phyloP scores from a whole-genome alignment of 2,797 vertebrate species.

The Sebastolobus altivelis region DNA sequence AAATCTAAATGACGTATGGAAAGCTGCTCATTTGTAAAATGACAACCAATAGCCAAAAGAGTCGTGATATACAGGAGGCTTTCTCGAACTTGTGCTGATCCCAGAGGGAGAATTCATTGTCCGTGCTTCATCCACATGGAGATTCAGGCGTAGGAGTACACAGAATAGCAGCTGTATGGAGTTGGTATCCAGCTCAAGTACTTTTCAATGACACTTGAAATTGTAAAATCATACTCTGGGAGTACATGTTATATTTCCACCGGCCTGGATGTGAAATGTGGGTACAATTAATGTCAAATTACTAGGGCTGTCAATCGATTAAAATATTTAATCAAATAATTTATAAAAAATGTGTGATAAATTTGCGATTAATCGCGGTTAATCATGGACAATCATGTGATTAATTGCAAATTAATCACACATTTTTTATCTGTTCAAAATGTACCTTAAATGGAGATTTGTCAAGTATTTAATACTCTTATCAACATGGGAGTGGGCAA shows the following conservation, averaged over 20 bases:
- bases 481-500: too few relatives aligned
- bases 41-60: constrained; percentile 9
- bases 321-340: too few relatives aligned
- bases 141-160: constrained; percentile 49
- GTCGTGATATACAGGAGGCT: constrained; percentile 28
- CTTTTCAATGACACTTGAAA: constrained; percentile 54
- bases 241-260: constrained; percentile 32
- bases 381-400: too few relatives aligned
- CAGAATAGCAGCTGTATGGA: constrained; percentile 55
- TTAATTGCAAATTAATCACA: too few relatives aligned
- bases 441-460: too few relatives aligned
- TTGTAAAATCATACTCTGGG: constrained; percentile 47
- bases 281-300: constrained; percentile 5
- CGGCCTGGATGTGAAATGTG: constrained; percentile 28
- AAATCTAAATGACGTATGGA: neutral
- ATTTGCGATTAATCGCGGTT: too few relatives aligned
- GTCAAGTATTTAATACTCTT: too few relatives aligned
- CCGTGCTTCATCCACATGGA: constrained; percentile 47
- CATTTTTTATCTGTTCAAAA: too few relatives aligned
- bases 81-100: constrained; percentile 65
- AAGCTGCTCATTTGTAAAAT: constrained; percentile 24
- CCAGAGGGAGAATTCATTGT: constrained; percentile 56
- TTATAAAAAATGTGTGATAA: too few relatives aligned
- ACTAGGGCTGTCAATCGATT: too few relatives aligned
- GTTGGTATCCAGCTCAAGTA: constrained; percentile 49